phyloP scores from a whole-genome alignment of 2,888 invertebrate species.

The Drosophila putrida region DNA sequence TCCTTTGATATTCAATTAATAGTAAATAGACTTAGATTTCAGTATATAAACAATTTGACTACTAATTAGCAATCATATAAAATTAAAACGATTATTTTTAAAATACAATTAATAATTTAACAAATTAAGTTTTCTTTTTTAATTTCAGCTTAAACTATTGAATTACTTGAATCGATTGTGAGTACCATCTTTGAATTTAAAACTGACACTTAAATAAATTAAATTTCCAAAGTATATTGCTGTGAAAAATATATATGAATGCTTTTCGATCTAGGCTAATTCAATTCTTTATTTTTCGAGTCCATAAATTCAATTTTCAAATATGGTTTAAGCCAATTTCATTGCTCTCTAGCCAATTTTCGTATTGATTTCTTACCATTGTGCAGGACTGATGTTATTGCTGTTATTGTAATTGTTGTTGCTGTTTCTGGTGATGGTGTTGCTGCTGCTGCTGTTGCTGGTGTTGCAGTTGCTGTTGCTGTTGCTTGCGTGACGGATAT shows the following conservation, averaged over 20 bases:
- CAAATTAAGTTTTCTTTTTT: too few relatives aligned
- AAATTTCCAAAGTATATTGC: too few relatives aligned
- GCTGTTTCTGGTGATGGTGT: constrained; percentile 31
- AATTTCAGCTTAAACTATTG: too few relatives aligned
- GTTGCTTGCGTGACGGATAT: constrained; percentile 79
- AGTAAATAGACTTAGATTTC: too few relatives aligned
- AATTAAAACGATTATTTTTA: too few relatives aligned
- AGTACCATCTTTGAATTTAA: too few relatives aligned
- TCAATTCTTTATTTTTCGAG: neutral
- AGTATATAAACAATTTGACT: too few relatives aligned
- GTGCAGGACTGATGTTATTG: constrained; percentile 40
- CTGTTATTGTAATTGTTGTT: constrained; percentile 36
- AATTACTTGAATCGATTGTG: too few relatives aligned
- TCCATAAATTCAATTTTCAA: neutral
- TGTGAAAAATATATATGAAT: neutral
- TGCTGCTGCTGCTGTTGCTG: constrained; percentile 32
- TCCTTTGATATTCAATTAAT: neutral
- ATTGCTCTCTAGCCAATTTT: constrained; percentile 11
- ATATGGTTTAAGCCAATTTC: constrained; percentile 7
- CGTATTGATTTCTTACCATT: constrained; percentile 42
- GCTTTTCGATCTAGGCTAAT: neutral
- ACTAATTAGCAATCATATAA: too few relatives aligned
- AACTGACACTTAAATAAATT: too few relatives aligned
- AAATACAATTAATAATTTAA: too few relatives aligned
- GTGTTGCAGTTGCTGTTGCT: constrained; percentile 49